Conservation (phyloP, 1,140 invertebrate species). For the Diorhabda elongata region DNA sequence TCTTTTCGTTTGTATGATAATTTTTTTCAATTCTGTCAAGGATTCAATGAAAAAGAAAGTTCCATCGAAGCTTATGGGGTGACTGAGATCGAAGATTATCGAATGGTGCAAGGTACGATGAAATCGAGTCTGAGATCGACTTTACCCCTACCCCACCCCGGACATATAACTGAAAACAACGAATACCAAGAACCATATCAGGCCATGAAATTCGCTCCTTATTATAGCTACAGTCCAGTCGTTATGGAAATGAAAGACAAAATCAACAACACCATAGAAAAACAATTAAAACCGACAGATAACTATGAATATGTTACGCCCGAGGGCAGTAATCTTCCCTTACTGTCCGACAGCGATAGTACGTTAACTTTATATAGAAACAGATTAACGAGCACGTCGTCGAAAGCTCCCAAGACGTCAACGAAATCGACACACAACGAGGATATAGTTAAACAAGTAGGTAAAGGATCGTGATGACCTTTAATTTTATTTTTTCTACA, state of each 20-base stretch:
- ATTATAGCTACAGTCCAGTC: constrained; percentile 74
- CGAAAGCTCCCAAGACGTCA: constrained; percentile 28
- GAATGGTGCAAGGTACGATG: constrained; percentile 45
- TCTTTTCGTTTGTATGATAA: too few relatives aligned
- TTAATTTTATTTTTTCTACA: too few relatives aligned
- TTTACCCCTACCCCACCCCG: constrained; percentile 54
- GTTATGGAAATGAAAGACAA: constrained; percentile 73
- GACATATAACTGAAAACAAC: constrained; percentile 58
- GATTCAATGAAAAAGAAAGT: constrained; percentile 41
- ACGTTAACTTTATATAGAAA: constrained; percentile 35
- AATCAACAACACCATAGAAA: constrained; percentile 49
- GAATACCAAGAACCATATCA: constrained; percentile 79
- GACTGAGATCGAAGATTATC: constrained; percentile 46
- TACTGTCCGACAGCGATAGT: constrained; percentile 50
- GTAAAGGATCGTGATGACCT: neutral
- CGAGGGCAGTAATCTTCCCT: constrained; percentile 64
- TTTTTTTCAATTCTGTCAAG: neutral
- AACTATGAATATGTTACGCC: constrained; percentile 74
- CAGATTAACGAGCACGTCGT: constrained; percentile 33
- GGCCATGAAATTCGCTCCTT: constrained; percentile 69
- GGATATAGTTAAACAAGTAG: constrained; percentile 24
- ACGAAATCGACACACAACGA: constrained; percentile 35
- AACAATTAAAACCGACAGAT: constrained; percentile 38
- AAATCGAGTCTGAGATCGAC: constrained; percentile 50
- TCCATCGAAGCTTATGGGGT: constrained; percentile 45